phyloP scores from a whole-genome alignment of 2,888 invertebrate genomes.

The Lymantria monacha region DNA sequence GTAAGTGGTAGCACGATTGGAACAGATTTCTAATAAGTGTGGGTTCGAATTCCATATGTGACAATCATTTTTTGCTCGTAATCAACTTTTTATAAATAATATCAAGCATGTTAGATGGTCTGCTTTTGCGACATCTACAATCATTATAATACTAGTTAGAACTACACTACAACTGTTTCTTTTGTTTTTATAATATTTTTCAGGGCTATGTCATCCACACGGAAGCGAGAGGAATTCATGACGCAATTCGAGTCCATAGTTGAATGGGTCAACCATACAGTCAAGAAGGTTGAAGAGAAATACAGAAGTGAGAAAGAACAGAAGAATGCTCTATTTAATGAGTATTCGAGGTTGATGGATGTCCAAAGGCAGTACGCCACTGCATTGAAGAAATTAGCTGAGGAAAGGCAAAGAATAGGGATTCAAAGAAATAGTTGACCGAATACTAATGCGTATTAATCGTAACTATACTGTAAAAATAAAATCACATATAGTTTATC shows the following conservation, averaged over 20 bases:
- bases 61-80: no score
- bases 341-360: conserved; percentile 68
- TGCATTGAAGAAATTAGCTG: conserved; percentile 66
- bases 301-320: conserved; percentile 64
- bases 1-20: no score
- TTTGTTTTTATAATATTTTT: not conserved
- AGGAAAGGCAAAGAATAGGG: conserved; percentile 56
- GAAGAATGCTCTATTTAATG: conserved; percentile 58
- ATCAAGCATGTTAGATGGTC: no score
- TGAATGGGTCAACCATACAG: conserved; percentile 93
- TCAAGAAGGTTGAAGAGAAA: conserved; percentile 86
- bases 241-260: conserved; percentile 95
- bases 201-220: conserved; percentile 91
- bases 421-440: conserved; percentile 32
- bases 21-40: no score
- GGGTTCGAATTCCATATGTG: no score
- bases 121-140: no score
- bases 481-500: conserved; percentile 17
- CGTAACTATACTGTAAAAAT: not conserved
- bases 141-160: no score
- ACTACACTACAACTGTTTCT: no score
- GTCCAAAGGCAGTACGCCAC: conserved; percentile 74
- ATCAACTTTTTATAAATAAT: no score
- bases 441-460: not conserved
- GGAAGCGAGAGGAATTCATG: conserved; percentile 93